phyloP scores from a whole-genome alignment of 1,140 invertebrate species.

The Dolichoris vasculosae region DNA sequence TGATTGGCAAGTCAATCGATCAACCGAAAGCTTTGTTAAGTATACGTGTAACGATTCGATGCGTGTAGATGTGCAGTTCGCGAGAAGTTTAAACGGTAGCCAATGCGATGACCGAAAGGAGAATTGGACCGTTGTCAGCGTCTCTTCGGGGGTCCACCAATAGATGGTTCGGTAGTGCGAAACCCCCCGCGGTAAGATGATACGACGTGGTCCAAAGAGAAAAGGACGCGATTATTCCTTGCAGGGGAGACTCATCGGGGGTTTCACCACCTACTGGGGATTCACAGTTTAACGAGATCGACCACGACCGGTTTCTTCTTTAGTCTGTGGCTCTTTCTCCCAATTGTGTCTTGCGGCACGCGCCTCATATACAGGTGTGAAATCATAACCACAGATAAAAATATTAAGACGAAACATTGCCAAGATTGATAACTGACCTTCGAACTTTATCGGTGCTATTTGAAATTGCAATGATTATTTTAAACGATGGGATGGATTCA shows the following conservation, averaged over 20 bases:
- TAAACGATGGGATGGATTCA: background rate
- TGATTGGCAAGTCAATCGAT: constrained; percentile 49
- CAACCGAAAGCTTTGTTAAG: constrained; percentile 34
- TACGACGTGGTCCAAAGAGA: constrained; percentile 36
- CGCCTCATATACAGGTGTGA: constrained; percentile 35
- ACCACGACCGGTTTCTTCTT: background rate
- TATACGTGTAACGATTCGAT: background rate
- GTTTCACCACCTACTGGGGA: constrained; percentile 61
- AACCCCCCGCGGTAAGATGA: constrained; percentile 64
- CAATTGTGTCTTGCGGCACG: constrained; percentile 43
- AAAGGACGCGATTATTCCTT: constrained; percentile 61
- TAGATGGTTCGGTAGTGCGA: constrained; percentile 57
- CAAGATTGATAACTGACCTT: background rate
- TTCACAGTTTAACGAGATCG: constrained; percentile 18
- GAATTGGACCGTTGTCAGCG: constrained; percentile 54
- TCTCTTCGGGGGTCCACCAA: constrained; percentile 43
- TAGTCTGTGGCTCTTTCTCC: background rate
- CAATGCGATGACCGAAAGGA: constrained; percentile 57
- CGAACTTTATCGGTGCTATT: background rate
- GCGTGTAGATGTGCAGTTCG: background rate
- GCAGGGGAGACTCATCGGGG: constrained; percentile 61
- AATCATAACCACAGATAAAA: constrained; percentile 42
- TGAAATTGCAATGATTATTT: background rate
- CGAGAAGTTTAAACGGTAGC: constrained; percentile 61
- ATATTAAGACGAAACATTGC: background rate